Evolutionary conservation across 2,113 vertebrate genomes (phyloP).

Genomic region (Bucco capensis): DNA sequence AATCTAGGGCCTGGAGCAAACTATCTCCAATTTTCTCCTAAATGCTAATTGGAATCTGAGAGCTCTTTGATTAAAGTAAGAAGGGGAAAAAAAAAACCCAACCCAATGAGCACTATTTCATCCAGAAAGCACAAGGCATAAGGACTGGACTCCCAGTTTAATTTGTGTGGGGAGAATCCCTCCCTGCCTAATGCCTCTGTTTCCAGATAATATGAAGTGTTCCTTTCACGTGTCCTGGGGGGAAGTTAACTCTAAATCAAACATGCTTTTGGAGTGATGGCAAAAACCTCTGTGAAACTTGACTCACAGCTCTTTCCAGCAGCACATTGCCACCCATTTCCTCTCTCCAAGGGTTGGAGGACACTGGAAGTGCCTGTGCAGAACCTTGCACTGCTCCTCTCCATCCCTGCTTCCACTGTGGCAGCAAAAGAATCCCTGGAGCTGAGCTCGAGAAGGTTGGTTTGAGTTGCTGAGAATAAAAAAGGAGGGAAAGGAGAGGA

Average conservation of each 20-base stretch:
- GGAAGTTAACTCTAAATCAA: conserved; percentile 37
- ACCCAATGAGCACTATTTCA: not conserved
- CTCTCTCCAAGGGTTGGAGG: not conserved
- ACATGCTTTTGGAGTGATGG: not conserved
- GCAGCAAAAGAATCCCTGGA: not conserved
- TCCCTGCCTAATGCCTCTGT: not conserved
- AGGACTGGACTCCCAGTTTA: not conserved
- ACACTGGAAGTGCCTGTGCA: not conserved
- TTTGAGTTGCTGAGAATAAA: not conserved
- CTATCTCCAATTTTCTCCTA: not conserved
- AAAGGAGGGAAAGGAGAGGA: not conserved
- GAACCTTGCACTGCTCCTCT: not conserved
- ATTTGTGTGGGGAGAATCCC: not conserved
- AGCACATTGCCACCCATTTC: not conserved
- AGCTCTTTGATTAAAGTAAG: not conserved
- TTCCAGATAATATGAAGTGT: not conserved
- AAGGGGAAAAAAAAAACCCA: not conserved
- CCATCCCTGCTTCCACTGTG: not conserved
- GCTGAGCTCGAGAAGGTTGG: not conserved
- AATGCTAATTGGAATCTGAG: not conserved
- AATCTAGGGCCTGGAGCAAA: not conserved
- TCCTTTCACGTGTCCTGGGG: conserved; percentile 1
- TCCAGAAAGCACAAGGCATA: not conserved
- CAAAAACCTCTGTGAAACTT: conserved; percentile 35
- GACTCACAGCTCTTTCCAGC: conserved; percentile 57